Evolutionary conservation across 2,888 invertebrate species (phyloP).

Genomic region (Tiliacea aurago): DNA sequence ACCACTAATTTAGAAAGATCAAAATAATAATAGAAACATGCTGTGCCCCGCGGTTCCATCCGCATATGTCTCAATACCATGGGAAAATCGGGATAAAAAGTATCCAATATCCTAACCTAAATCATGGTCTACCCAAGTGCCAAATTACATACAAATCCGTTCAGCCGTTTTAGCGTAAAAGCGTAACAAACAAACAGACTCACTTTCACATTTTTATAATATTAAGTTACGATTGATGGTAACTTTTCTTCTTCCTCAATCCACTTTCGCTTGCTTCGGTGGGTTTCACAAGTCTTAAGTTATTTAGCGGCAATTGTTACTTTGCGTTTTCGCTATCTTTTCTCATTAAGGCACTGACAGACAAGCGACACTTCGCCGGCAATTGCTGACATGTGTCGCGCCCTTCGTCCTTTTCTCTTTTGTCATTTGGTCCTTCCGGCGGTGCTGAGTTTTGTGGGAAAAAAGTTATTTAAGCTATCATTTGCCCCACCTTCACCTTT

Average conservation of each 20-base stretch:
- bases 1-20: no score
- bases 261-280: neutral
- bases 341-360: conserved; percentile 31
- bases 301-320: conserved; percentile 1
- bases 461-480: neutral
- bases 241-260: neutral
- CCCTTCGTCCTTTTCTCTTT: conserved; percentile 6
- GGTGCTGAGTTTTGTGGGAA: neutral
- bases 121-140: no score
- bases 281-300: neutral
- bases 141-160: no score
- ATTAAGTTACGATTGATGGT: no score
- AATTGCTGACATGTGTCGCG: conserved; percentile 27
- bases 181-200: no score
- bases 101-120: no score
- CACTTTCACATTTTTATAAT: no score
- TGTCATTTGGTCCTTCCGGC: neutral
- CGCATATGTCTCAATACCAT: no score
- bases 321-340: neutral
- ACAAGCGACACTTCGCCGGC: conserved; percentile 8
- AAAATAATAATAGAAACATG: no score
- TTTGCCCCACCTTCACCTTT: neutral
- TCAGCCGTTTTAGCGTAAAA: no score
- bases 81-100: no score
- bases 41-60: no score